Percentiles rank a stretch among this genome's conserved stretches.
Evolutionary conservation across 2,888 invertebrate genomes (phyloP).

Genomic region (Mythimna vitellina): DNA sequence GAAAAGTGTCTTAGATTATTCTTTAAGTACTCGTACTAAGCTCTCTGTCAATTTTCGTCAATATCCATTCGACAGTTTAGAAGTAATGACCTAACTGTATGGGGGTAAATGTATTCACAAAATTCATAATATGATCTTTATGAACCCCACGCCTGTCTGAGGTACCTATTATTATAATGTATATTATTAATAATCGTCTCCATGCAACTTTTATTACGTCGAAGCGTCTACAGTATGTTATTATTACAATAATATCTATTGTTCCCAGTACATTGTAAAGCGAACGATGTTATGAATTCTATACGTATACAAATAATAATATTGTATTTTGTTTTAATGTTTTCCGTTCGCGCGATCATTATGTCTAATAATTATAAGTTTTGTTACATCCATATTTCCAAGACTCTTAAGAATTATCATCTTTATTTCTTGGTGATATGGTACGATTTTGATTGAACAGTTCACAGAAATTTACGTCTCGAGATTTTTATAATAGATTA

Average conservation of each 20-base stretch:
- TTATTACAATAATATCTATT: slow-evolving; percentile 78
- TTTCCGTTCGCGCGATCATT: slow-evolving; percentile 60
- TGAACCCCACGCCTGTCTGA: background rate
- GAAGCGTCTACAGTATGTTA: slow-evolving; percentile 47
- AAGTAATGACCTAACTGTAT: background rate
- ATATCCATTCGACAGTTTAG: background rate
- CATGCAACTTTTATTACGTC: slow-evolving; percentile 56
- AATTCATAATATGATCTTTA: background rate
- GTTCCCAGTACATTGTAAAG: slow-evolving; percentile 73
- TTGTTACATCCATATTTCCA: slow-evolving; percentile 42
- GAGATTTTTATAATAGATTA: slow-evolving; percentile 64
- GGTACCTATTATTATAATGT: slow-evolving; percentile 32
- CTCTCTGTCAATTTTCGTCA: background rate
- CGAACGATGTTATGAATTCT: slow-evolving; percentile 68
- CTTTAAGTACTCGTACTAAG: background rate
- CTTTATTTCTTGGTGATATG: slow-evolving; percentile 20
- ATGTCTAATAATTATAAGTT: slow-evolving; percentile 67
- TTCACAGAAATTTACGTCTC: slow-evolving; percentile 38
- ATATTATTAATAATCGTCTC: slow-evolving; percentile 25
- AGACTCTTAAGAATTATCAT: slow-evolving; percentile 14
- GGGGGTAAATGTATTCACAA: background rate
- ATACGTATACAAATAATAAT: slow-evolving; percentile 69
- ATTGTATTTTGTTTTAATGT: slow-evolving; percentile 66
- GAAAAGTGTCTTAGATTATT: background rate
- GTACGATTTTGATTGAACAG: slow-evolving; percentile 17